Evolutionary conservation across 2,888 invertebrate genomes (phyloP), one percentile per base, ranked within the genome.

Genomic region (Schizaphis graminum): DNA sequence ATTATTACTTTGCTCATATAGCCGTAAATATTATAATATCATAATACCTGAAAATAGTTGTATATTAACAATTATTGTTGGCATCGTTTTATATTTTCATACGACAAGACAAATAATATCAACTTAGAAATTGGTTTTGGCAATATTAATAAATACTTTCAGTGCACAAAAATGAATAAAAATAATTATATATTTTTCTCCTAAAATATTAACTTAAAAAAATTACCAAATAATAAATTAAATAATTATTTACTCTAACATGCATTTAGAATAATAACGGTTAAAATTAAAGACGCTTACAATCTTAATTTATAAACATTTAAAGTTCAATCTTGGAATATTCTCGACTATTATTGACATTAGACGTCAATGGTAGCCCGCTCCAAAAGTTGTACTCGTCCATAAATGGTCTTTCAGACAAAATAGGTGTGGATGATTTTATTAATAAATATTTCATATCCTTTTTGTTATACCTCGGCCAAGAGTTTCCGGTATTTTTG

Each of bases 341-440:
- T 49, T 61, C 11, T 35, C 47, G 86, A 49, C n/a, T 35, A 10
- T 85, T 56, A n/a, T 47, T 85, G 44, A 85, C 24, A 41, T 44
- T 61, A 49, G 92, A 21, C 35, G 35, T 92, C 26, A 92, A 16
- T 35, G 87, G 87, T 16, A 92, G 35, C 35, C 35, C 57, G 8
- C 92, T 92, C 92, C 92, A 92, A 87, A 92, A 92, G 11, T 92
- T 49, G 35, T 87, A 92, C 35, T 92, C 92, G 16, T 87, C 92
- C 49, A 4, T 16, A 35, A 87, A 92, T 24, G 92, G 92, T 10
- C 49, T 61, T 61, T 87, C 61, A 16, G 92, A 61, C 16, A 92
- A 35, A n/a, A 11, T 7, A 3, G 92, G 92, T n/a, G n/a, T 35
- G 4, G 92, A 47, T 16, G 92, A 87, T 16, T 92, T 92, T 35